A percentile compares a stretch with the other conserved stretches of the same genome.
Evolutionary conservation across 2,888 invertebrate genomes (phyloP).

Genomic region (Drosophila dives): DNA sequence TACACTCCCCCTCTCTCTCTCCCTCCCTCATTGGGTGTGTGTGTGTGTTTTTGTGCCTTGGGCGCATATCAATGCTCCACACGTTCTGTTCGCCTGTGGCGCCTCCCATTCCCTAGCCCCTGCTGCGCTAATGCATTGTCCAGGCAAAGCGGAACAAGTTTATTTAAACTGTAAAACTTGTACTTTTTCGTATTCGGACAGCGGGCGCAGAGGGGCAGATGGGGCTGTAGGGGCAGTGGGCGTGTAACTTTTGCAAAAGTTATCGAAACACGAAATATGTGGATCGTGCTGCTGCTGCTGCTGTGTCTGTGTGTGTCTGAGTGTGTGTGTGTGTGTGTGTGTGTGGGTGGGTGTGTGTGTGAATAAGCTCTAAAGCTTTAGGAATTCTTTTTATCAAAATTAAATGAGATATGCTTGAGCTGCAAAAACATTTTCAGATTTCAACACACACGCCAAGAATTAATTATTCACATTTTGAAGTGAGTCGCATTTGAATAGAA

Average conservation of each 20-base stretch:
- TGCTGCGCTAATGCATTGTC: conserved; percentile 64
- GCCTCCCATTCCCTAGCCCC: not conserved
- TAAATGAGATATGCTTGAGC: conserved; percentile 25
- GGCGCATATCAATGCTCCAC: conserved; percentile 73
- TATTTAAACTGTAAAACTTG: conserved; percentile 77
- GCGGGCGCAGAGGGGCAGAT: not conserved
- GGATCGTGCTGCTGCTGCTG: conserved; percentile 27
- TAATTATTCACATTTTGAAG: conserved; percentile 7
- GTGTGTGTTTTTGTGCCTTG: conserved; percentile 44
- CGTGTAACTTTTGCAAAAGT: conserved; percentile 60
- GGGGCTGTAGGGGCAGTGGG: not conserved
- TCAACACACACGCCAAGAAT: conserved; percentile 2
- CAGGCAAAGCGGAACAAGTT: conserved; percentile 71
- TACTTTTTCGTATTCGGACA: conserved; percentile 25
- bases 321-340: conserved; percentile 10
- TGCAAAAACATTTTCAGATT: conserved; percentile 27
- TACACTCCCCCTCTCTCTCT: not conserved
- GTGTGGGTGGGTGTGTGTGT: not conserved
- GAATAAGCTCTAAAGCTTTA: conserved; percentile 46
- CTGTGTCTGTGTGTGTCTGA: conserved; percentile 7
- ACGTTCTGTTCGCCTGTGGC: conserved; percentile 53
- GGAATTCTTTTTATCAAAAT: conserved; percentile 26
- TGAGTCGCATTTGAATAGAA: not conserved
- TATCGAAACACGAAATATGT: conserved; percentile 69
- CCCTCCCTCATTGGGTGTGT: not conserved